Evolutionary conservation across 2,888 invertebrate genomes (phyloP), one percentile per base, ranked within the genome.

Genomic region (Callimorpha dominula): DNA sequence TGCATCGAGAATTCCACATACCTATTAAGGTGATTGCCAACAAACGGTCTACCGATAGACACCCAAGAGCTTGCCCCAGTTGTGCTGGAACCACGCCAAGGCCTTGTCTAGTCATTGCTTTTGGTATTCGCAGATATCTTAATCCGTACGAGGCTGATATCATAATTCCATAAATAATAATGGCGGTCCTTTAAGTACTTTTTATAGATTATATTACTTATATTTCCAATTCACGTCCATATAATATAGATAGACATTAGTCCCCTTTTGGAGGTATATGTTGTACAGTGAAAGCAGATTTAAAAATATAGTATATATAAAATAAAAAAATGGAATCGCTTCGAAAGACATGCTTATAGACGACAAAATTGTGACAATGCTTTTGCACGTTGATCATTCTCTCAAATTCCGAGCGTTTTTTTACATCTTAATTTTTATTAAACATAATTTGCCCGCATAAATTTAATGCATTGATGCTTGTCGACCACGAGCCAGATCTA

Each of bases 1-100:
- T 71, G 65, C 70, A 81, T 82, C 81, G 83, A 82, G 88, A 91
- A 92, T 90, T 89, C 89, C 86, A 87, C 87, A 91, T 88, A 89
- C 88, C 90, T 91, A 90, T 92, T 92, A 91, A 88, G 90, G 92
- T 81, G 89, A 87, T 90, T 93, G 95, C 94, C 93, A 95, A 92
- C 91, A 92, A 91, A 94, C 93, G 92, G 93, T 94, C 86, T 85
- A 86, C 82, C 86, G 88, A 87, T 89, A 88, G 91, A 90, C 89
- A 92, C 90, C 90, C 89, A 87, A 87, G 84, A 85, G 87, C 83
- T 86, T 92, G 94, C 89, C 92, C 94, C 88, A 93, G 89, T 91
- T 94, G 84, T 79, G 86, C 92, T 95, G 95, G 94, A 94, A 87
- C 78, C 81, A 79, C 85, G 95, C 94, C 95, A 95, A 93, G 84